Base-by-base conservation (phyloP, 2,797 vertebrate species). In the Echeneis naucrates region DNA sequence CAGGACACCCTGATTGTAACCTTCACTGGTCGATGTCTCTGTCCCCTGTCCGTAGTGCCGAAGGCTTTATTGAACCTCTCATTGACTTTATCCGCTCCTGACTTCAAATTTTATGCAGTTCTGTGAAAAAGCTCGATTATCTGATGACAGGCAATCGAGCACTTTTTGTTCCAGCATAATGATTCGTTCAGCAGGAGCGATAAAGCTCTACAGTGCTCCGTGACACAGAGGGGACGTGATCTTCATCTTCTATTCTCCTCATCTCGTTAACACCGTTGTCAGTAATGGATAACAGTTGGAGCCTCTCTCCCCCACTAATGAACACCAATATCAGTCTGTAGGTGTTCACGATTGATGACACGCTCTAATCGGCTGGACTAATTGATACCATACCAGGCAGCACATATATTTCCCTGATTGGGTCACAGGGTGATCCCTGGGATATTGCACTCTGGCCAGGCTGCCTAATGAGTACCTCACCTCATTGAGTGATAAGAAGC, bases 401-500 rank as follows among this genome's bases (percentile, higher is more conserved):
- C 78, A 54, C 85, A 66, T 84, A 80, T 50, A 89, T 87, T 90
- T 73, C 50, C 68, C 50, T 74, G 88, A 92, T 86, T 80, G 87
- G 88, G 82, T 90, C 87, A 87, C 63, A 33, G 66, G 75, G 74
- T 59, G 80, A 86, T 87, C 72, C 26, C 62, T 47, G 59, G 77
- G 87, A 88, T 85, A 77, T 76, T 73, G 74, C 76, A 67, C 81
- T 82, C 55, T 23, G 83, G 78, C 81, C 81, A 62, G 68, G 81
- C 59, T 24, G 60, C 72, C 72, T 92, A 88, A 90, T 90, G 89
- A 85, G 63, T 47, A 80, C 68, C 68, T 78, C 80, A 85, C 78
- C 84, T 86, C 78, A 51, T 16, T 85, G 87, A 89, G 89, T 72
- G 83, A 88, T 91, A 88, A 88, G 86, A 78, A 70, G 78, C 74